Conservation (phyloP, 1,140 invertebrate species). For the Calliphora vicina region DNA sequence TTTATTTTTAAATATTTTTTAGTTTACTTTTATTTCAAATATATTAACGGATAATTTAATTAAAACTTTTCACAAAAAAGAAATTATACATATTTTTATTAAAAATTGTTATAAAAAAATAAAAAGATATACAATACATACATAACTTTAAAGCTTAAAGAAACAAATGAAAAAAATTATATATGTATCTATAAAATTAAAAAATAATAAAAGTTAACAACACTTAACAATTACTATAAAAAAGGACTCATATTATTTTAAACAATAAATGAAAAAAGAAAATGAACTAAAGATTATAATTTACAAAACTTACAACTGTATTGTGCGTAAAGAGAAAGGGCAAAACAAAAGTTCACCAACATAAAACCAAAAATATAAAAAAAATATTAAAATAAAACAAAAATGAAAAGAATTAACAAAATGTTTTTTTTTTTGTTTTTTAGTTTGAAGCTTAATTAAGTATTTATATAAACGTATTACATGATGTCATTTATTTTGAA, state of each 20-base stretch:
- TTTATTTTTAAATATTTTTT: background rate
- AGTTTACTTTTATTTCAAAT: background rate
- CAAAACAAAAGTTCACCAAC: background rate
- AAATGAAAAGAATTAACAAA: background rate
- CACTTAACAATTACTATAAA: background rate
- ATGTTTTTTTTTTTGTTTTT: background rate
- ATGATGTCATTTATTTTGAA: constrained; percentile 35
- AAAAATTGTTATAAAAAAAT: background rate
- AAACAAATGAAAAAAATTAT: background rate
- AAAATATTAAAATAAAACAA: background rate
- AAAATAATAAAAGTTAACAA: background rate
- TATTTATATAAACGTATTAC: constrained; percentile 21
- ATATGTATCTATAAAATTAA: background rate
- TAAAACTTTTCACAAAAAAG: constrained; percentile 16
- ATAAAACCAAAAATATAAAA: background rate
- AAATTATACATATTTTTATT: constrained; percentile 8
- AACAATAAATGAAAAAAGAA: background rate
- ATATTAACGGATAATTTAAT: background rate
- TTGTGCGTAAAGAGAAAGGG: background rate
- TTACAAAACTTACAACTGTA: background rate
- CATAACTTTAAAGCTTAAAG: background rate
- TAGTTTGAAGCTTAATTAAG: background rate
- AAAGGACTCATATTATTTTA: background rate
- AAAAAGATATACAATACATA: background rate
- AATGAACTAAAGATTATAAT: background rate